phyloP scores from a whole-genome alignment of 2,797 vertebrate species.

The Acrocephalus scirpaceus region DNA sequence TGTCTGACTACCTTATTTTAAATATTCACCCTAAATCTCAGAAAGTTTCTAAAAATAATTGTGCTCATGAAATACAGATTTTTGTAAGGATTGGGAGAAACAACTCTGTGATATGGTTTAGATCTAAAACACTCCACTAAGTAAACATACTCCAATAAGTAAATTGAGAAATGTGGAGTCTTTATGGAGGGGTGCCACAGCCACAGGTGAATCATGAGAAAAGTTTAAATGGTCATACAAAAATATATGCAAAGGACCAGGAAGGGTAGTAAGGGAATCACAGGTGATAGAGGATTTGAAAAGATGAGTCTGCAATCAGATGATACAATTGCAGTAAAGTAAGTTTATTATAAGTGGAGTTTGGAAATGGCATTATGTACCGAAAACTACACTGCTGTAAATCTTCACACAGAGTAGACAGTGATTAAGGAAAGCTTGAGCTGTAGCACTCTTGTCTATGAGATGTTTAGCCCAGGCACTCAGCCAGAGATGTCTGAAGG shows the following conservation, averaged over 20 bases:
- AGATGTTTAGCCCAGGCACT: background rate
- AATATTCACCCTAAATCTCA: constrained; percentile 14
- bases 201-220: constrained; percentile 25
- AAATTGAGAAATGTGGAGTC: constrained; percentile 41
- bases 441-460: background rate
- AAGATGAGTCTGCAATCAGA: background rate
- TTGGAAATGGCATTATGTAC: background rate
- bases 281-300: background rate
- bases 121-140: background rate
- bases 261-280: background rate
- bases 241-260: background rate
- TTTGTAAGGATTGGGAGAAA: constrained; percentile 26
- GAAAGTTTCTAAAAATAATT: constrained; percentile 48
- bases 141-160: background rate
- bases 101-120: constrained; percentile 26
- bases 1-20: background rate
- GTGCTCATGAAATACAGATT: background rate
- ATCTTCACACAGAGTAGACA: background rate
- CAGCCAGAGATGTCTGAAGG: background rate
- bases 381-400: background rate
- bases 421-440: background rate
- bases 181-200: constrained; percentile 10
- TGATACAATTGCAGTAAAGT: background rate
- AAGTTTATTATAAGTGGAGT: background rate
- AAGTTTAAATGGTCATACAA: background rate